Evolutionary conservation across 2,888 invertebrate genomes (phyloP).

Genomic region (Caenorhabditis sp.): DNA sequence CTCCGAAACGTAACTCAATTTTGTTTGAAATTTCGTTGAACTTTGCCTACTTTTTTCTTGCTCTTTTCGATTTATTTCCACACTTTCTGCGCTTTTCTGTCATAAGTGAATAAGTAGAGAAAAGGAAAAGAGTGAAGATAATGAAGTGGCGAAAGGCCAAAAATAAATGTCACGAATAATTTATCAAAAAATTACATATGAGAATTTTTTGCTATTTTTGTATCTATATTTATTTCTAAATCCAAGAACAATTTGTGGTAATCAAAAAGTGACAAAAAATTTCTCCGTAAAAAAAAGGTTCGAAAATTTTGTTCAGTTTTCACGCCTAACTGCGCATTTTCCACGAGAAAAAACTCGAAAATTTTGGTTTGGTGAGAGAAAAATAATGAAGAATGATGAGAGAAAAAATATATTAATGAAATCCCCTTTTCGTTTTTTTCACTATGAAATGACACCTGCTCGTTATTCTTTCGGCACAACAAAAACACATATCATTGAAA

Average conservation of each 20-base stretch:
- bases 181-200: no score
- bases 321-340: neutral
- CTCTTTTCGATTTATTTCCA: neutral
- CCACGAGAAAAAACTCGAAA: neutral
- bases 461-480: neutral
- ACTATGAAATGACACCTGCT: constrained; percentile 22
- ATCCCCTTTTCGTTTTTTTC: neutral
- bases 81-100: neutral
- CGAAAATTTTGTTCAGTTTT: no score
- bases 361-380: neutral
- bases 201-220: no score
- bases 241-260: no score
- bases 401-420: neutral
- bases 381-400: neutral
- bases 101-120: neutral
- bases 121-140: neutral
- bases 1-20: constrained; percentile 36
- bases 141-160: neutral
- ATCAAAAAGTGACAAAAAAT: no score
- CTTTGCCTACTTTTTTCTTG: constrained; percentile 14
- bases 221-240: no score
- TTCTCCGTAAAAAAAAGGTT: no score
- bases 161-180: no score
- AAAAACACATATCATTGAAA: neutral
- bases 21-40: constrained; percentile 41